Evolutionary conservation across 37 sponge, comb jelly and placozoan genomes (phyloP).

Genomic region (Diacarnus erythraeanus): DNA sequence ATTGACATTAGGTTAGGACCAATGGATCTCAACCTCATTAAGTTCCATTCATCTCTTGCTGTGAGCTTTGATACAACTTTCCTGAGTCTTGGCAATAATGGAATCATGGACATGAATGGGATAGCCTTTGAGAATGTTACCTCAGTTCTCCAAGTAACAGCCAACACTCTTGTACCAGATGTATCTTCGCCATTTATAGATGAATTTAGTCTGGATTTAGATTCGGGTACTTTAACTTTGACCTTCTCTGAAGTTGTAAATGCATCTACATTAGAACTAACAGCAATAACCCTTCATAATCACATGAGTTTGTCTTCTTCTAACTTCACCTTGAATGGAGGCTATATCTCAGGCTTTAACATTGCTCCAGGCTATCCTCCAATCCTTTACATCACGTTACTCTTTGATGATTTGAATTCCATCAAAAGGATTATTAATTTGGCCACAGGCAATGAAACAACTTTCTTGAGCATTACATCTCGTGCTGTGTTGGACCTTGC

Average conservation of each 20-base stretch:
- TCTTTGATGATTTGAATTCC: conserved; percentile 58
- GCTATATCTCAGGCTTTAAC: conserved; percentile 58
- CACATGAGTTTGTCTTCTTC: neutral
- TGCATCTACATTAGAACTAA: conserved; percentile 53
- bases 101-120: conserved; percentile 75
- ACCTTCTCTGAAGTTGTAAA: conserved; percentile 82
- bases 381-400: conserved; percentile 45
- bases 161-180: conserved; percentile 40
- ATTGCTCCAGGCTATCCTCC: conserved; percentile 78
- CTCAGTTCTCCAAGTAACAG: conserved; percentile 19
- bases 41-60: conserved; percentile 60
- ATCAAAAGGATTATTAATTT: conserved; percentile 63
- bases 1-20: conserved; percentile 50
- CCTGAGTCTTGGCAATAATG: conserved; percentile 33
- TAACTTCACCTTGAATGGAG: conserved; percentile 44
- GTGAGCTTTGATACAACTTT: conserved; percentile 36
- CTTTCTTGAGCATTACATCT: conserved; percentile 60
- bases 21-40: conserved; percentile 74
- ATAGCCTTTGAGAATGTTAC: conserved; percentile 39
- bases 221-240: conserved; percentile 50
- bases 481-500: conserved; percentile 61
- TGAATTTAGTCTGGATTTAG: conserved; percentile 63
- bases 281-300: conserved; percentile 46
- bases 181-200: conserved; percentile 34
- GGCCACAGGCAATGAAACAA: conserved; percentile 58